Percentiles rank a stretch among this genome's conserved stretches.
Evolutionary conservation across 2,113 vertebrate species (phyloP).

Genomic region (Caranx melampygus): DNA sequence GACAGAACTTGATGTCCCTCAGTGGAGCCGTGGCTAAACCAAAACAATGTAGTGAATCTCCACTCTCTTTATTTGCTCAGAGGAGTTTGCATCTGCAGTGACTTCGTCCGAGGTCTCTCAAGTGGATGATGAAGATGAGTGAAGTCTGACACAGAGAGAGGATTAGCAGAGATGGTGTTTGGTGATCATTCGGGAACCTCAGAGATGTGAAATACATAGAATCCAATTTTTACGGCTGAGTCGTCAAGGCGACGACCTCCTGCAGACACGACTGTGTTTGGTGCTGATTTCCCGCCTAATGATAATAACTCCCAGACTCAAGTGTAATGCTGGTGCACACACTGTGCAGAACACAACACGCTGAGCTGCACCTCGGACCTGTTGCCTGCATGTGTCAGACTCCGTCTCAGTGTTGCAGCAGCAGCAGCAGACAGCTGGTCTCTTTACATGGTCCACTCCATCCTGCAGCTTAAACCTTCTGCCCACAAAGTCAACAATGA

Average conservation of each 20-base stretch:
- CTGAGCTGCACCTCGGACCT: not conserved
- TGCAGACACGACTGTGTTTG: not conserved
- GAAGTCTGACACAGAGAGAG: not conserved
- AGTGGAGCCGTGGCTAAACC: too few relatives aligned
- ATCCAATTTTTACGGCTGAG: not conserved
- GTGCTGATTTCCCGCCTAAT: not conserved
- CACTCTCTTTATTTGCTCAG: too few relatives aligned
- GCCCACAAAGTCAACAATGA: too few relatives aligned
- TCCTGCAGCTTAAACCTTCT: too few relatives aligned
- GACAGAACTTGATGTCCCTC: too few relatives aligned
- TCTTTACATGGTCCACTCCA: too few relatives aligned
- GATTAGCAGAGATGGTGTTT: conserved; percentile 14
- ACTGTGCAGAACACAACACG: not conserved
- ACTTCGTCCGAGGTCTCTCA: not conserved
- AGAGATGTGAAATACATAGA: not conserved
- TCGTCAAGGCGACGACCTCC: not conserved
- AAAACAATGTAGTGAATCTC: too few relatives aligned
- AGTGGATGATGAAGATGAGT: conserved; percentile 13
- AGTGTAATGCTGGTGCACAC: not conserved
- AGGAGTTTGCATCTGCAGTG: not conserved
- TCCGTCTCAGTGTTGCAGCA: too few relatives aligned
- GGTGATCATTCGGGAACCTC: conserved; percentile 2
- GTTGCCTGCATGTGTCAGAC: too few relatives aligned
- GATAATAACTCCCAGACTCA: not conserved
- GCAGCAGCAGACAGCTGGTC: too few relatives aligned